Percentiles rank a stretch among this genome's conserved stretches.
Evolutionary conservation across 2,113 vertebrate genomes (phyloP).

Genomic region (Peromyscus californicus): DNA sequence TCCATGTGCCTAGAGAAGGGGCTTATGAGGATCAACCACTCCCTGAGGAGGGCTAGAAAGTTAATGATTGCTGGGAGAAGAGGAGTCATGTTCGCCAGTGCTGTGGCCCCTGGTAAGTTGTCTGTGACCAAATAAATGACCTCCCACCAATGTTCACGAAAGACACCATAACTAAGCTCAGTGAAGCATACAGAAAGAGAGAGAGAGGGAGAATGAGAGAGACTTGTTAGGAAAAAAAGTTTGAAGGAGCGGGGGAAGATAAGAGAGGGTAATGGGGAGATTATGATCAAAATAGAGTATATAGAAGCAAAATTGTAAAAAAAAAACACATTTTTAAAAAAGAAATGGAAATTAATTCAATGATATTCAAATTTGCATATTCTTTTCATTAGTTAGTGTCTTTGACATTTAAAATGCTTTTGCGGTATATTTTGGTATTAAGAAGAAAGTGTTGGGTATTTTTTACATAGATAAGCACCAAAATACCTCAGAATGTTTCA

Average conservation of each 20-base stretch:
- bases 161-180: not conserved
- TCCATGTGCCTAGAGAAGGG: no score
- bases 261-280: not conserved
- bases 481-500: not conserved
- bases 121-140: no score
- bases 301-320: not conserved
- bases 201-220: not conserved
- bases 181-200: not conserved
- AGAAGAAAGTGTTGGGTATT: not conserved
- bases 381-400: not conserved
- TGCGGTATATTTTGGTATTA: not conserved
- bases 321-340: not conserved
- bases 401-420: not conserved
- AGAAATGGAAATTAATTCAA: not conserved
- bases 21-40: not conserved
- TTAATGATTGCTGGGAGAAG: not conserved
- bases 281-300: not conserved
- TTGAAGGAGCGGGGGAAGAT: not conserved
- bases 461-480: not conserved
- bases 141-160: not conserved
- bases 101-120: not conserved
- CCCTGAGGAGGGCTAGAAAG: not conserved
- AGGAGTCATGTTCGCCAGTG: not conserved
- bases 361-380: not conserved
- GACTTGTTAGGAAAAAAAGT: not conserved